Percentiles rank a stretch among this genome's conserved stretches.
Conservation (phyloP, 2,797 vertebrate species). For the Macrochelys suwanniensis region DNA sequence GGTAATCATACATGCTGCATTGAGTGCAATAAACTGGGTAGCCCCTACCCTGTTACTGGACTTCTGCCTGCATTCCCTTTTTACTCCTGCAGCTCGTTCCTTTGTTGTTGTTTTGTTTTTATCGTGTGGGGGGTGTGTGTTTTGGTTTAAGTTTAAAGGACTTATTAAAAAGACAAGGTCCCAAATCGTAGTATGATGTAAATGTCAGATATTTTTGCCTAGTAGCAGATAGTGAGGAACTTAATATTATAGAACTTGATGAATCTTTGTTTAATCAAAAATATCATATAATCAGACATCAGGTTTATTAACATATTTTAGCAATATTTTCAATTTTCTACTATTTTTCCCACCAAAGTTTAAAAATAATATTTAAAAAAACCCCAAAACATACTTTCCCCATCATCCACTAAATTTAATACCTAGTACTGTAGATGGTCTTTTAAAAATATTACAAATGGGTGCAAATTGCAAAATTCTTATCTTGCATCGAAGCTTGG, state of each 20-base stretch:
- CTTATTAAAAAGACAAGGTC: not conserved
- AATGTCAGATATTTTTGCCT: not conserved
- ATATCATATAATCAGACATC: not conserved
- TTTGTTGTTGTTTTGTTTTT: too few species aligned
- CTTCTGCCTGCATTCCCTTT: too few species aligned
- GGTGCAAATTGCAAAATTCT: not conserved
- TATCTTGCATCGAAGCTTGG: not conserved
- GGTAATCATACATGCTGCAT: too few species aligned
- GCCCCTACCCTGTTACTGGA: too few species aligned
- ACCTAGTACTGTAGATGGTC: not conserved
- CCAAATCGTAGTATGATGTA: not conserved
- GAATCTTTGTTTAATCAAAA: not conserved
- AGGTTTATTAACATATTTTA: not conserved
- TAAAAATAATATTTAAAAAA: not conserved
- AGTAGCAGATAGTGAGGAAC: not conserved
- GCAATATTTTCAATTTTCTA: not conserved
- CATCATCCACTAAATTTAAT: not conserved
- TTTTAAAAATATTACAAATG: not conserved
- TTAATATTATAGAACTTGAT: not conserved
- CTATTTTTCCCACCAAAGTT: not conserved
- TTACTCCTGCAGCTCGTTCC: too few species aligned
- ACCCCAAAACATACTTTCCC: not conserved
- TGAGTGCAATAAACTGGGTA: too few species aligned
- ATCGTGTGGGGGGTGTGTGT: fast-evolving
- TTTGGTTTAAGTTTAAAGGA: not conserved